phyloP scores from a whole-genome alignment of 1,140 invertebrate genomes.

The Drosophila lini region DNA sequence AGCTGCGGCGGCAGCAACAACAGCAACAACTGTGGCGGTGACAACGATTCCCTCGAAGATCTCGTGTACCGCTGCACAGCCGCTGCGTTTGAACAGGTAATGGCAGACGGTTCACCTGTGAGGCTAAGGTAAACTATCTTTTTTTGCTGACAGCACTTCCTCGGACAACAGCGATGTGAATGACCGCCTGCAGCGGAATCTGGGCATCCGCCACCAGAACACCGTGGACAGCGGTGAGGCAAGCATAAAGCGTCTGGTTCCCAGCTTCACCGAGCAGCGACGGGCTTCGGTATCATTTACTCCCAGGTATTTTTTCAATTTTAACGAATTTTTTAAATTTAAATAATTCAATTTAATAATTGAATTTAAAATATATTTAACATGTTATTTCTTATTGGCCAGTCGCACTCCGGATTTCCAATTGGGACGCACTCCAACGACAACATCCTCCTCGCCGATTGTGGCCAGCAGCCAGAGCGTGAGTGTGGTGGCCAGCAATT shows the following conservation, averaged over 20 bases:
- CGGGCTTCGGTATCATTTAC: slow-evolving; percentile 84
- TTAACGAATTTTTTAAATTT: slow-evolving; percentile 8
- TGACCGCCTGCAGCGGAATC: slow-evolving; percentile 86
- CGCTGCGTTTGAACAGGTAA: slow-evolving; percentile 65
- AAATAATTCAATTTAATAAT: too few species aligned
- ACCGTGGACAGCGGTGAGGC: slow-evolving; percentile 86
- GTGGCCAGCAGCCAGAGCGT: slow-evolving; percentile 8
- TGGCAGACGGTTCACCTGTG: too few species aligned
- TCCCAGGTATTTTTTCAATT: slow-evolving; percentile 54
- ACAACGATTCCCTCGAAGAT: slow-evolving; percentile 17
- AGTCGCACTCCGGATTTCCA: slow-evolving; percentile 30
- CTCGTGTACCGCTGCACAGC: slow-evolving; percentile 15
- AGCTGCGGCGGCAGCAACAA: background rate
- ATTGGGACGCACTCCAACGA: slow-evolving; percentile 26
- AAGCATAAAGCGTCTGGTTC: slow-evolving; percentile 66
- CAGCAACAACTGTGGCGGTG: background rate
- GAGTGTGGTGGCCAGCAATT: slow-evolving; percentile 6
- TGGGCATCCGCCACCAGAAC: slow-evolving; percentile 87
- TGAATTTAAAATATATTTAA: too few species aligned
- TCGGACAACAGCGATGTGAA: slow-evolving; percentile 89
- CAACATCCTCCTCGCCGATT: slow-evolving; percentile 31
- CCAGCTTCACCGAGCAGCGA: slow-evolving; percentile 74
- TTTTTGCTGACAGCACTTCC: slow-evolving; percentile 85
- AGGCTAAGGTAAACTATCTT: too few species aligned
- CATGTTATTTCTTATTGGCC: too few species aligned